Conservation (phyloP, 23 tunicate genomes). For the Halocynthia aurantium region DNA sequence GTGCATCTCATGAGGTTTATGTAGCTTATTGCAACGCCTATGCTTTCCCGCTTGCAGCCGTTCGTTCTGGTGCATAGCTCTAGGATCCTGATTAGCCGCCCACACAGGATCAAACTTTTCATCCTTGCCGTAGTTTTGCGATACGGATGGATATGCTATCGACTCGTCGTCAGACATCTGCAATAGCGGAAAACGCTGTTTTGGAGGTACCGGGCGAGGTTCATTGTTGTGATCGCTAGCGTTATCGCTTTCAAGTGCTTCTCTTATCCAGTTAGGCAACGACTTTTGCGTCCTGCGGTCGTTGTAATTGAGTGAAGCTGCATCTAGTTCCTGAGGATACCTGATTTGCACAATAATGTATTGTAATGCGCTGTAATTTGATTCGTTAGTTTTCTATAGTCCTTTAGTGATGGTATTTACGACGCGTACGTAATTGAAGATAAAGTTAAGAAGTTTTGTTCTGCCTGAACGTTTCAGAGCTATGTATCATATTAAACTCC, state of each 20-base stretch:
- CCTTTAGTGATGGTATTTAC: too few relatives aligned
- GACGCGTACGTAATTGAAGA: too few relatives aligned
- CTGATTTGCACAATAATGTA: neutral
- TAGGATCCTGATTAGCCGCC: conserved; percentile 7
- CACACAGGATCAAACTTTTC: conserved; percentile 2
- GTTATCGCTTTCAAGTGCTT: conserved; percentile 74
- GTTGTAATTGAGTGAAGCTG: neutral
- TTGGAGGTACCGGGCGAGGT: neutral
- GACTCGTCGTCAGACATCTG: conserved; percentile 82
- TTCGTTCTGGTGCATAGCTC: too few relatives aligned
- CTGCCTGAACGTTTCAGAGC: too few relatives aligned
- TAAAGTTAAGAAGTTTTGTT: too few relatives aligned
- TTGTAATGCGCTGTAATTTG: neutral
- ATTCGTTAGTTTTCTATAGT: too few relatives aligned
- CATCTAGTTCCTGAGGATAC: conserved; percentile 12
- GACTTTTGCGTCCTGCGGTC: conserved; percentile 43
- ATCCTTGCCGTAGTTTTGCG: conserved; percentile 20
- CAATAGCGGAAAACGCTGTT: conserved; percentile 48
- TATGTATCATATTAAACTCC: too few relatives aligned
- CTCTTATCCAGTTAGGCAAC: conserved; percentile 89
- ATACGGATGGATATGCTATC: conserved; percentile 75
- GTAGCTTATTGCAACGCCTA: too few relatives aligned
- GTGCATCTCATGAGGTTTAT: neutral
- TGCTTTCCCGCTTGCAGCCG: too few relatives aligned
- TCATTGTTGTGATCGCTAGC: conserved; percentile 32